Conservation (phyloP, 1,140 invertebrate genomes). For the Leptoteleia sp. region DNA sequence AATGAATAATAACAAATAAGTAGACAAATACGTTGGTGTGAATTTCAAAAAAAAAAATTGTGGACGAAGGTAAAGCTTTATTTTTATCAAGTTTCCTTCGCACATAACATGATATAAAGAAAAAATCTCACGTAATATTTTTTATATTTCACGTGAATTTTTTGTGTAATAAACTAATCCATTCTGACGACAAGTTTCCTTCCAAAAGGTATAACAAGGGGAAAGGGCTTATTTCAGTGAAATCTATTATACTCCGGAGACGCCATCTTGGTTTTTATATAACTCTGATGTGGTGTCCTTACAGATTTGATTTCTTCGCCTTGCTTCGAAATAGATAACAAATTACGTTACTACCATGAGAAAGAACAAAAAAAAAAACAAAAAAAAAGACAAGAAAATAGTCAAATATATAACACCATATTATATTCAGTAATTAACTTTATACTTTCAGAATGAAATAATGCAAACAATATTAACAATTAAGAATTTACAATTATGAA, state of each 20-base stretch:
- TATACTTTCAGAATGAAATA: background rate
- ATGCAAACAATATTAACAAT: too few relatives aligned
- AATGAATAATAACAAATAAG: background rate
- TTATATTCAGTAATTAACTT: background rate
- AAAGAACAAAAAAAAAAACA: conserved; percentile 13
- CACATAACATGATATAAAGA: conserved; percentile 31
- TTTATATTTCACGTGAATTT: conserved; percentile 52
- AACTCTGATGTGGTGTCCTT: conserved; percentile 58
- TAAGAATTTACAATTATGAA: too few relatives aligned
- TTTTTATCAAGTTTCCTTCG: conserved; percentile 15
- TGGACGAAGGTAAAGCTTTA: too few relatives aligned
- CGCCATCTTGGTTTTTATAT: conserved; percentile 63
- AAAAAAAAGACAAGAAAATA: background rate
- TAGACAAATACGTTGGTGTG: too few relatives aligned
- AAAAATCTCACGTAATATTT: conserved; percentile 44
- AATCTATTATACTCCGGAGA: conserved; percentile 65
- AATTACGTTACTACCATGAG: conserved; percentile 6
- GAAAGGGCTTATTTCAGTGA: conserved; percentile 52
- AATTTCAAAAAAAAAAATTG: too few relatives aligned
- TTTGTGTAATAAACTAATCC: conserved; percentile 56
- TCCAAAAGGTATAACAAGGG: conserved; percentile 47
- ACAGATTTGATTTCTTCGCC: conserved; percentile 57
- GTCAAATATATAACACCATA: too few relatives aligned
- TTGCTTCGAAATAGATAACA: conserved; percentile 36
- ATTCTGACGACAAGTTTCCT: conserved; percentile 50